Percentiles rank a stretch among this genome's conserved stretches.
Conservation (phyloP, 2,797 vertebrate genomes). For the Microctenopoma stevenorrisi region DNA sequence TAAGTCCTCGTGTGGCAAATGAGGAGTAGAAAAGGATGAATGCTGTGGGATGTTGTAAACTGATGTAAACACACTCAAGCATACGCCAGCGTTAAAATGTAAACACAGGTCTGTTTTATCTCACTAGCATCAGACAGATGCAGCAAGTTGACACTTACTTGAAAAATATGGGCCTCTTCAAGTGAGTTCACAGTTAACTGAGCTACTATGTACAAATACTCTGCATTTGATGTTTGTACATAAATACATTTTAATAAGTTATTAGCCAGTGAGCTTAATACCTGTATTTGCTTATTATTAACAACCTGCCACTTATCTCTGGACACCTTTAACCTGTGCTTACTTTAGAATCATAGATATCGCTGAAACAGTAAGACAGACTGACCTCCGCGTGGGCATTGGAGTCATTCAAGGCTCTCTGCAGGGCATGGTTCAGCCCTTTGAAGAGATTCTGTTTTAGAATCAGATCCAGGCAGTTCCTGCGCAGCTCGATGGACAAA, state of each 20-base stretch:
- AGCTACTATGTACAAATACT: no score
- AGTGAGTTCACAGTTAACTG: neutral
- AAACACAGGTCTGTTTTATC: neutral
- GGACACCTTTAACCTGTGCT: neutral
- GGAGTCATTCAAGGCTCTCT: slow-evolving; percentile 90
- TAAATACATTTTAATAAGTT: no score
- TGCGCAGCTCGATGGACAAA: slow-evolving; percentile 89
- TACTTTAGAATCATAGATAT: neutral
- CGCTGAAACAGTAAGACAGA: neutral
- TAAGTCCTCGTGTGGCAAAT: slow-evolving; percentile 24
- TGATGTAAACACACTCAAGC: slow-evolving; percentile 10
- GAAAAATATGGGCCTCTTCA: neutral
- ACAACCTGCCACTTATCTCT: neutral
- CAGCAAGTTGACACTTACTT: neutral
- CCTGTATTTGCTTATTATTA: no score
- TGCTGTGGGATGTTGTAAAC: neutral
- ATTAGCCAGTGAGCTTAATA: no score
- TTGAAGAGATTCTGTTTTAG: slow-evolving; percentile 88
- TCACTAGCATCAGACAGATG: neutral
- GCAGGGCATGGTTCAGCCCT: slow-evolving; percentile 90
- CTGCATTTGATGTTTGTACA: no score
- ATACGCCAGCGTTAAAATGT: slow-evolving; percentile 1
- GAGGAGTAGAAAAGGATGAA: slow-evolving; percentile 11
- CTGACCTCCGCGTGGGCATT: slow-evolving; percentile 87
- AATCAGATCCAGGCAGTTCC: slow-evolving; percentile 83